These are phyloP conservation scores for Sinocyclocheilus rhinocerous DNA, from an alignment of 2,113 vertebrate genomes.

Conservation along the genomic window DNA sequence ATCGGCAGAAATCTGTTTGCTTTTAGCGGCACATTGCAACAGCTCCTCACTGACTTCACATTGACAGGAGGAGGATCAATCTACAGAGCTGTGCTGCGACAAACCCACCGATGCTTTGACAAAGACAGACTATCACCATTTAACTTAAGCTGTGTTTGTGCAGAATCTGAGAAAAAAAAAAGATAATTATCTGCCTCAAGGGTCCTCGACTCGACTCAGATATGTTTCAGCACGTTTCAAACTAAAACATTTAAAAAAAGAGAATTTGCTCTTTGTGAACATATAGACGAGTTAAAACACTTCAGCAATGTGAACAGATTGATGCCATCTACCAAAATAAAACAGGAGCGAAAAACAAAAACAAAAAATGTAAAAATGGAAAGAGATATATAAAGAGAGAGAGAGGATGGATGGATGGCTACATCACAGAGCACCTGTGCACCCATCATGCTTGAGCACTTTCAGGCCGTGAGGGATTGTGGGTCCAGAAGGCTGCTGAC, in stretches of 20 bases:
- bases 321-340: not conserved
- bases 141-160: not conserved
- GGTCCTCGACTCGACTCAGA: not conserved
- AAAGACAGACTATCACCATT: slow-evolving; percentile 15
- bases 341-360: not conserved
- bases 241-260: not conserved
- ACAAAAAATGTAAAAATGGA: not conserved
- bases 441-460: slow-evolving; percentile 18
- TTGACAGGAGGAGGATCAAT: slow-evolving; percentile 18
- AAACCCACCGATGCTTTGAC: not conserved
- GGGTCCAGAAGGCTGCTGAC: slow-evolving; percentile 15
- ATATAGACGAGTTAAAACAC: not conserved
- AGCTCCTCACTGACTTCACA: slow-evolving; percentile 23
- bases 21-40: slow-evolving; percentile 1
- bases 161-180: slow-evolving; percentile 2
- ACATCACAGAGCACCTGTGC: not conserved
- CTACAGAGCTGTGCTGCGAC: not conserved
- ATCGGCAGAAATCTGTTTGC: slow-evolving; percentile 13
- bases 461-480: not conserved
- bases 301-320: not conserved
- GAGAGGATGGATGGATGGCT: not conserved
- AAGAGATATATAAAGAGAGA: not conserved
- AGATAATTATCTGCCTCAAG: not conserved
- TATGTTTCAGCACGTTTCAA: too few species aligned
- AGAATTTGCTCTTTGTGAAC: not conserved